Evolutionary conservation across 2,888 invertebrate genomes (phyloP), one percentile per base, ranked within the genome.

Genomic region (Stenoptilia bipunctidactyla): DNA sequence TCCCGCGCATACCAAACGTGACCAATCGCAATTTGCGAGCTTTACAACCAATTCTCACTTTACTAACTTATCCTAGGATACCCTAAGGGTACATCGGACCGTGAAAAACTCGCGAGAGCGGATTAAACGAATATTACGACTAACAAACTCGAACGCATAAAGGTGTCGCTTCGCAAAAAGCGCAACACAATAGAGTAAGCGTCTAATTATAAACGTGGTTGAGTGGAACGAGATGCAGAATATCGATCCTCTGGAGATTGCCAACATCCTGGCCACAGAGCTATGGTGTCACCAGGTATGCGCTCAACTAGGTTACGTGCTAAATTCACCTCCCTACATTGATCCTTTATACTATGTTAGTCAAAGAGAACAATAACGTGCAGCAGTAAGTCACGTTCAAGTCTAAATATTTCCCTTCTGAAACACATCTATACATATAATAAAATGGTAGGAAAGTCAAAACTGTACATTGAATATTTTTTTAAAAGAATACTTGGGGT

Each of bases 191-290:
- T 80, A 83, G 77, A 72, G 77, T 77, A 77, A 80, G 75, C 76
- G 80, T 74, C 82, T 83, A 82, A 83, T 77, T 75, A 72, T 82
- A 83, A 73, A 70, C 77, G 72, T 72, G 74, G 65, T 69, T 65
- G 71, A 71, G 67, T 62, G 54, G 66, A 65, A 55, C 55, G 66
- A 64, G 56, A 76, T 77, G 79, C 79, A 82, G 74, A 77, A 77
- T 69, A 90, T 92, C 87, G 92, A 93, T 85, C 90, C 92, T 69
- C 88, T 90, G 85, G 93, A 93, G 87, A 91, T 93, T 71, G 92
- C 92, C 60, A 92, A 90, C 83, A 91, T 92, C 80, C 87, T 93
- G 65, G 92, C 92, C 66, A 92, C 90, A 71, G 93, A 93, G 87
- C 85, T 90, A 70, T 90, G 92, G 86, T 91, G 91, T 85, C 92